Base-by-base conservation (phyloP, 1,140 invertebrate species). In the Drosophila kohkoa region DNA sequence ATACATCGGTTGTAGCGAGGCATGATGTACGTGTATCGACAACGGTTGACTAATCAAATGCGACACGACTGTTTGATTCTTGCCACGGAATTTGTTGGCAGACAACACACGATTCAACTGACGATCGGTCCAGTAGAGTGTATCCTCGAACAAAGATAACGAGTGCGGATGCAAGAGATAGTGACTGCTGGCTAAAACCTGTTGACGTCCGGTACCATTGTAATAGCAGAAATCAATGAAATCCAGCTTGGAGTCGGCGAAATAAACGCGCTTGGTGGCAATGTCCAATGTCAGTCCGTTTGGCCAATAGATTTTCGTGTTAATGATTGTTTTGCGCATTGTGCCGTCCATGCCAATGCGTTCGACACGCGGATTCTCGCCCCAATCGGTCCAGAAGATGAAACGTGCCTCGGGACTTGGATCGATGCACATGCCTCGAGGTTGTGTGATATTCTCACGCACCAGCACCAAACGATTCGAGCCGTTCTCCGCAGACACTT, bases 211-310 rank as follows among this genome's bases (percentile, higher is more conserved):
- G 0, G 95, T 96, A 13, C 99, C 99, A 88, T 99, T 97, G 93
- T 99, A 99, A 81, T 99, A 96, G 88, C 98, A 99, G 89, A 98
- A 99, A 91, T 99, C 99, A 52, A 99, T 99, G 77, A 98, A 99
- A 91, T 99, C 99, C 10, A 99, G 92, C 91, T 99, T 99, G 0
- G 97, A 98, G 93, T 99, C 99, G 5, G 98, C 98, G 92, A 99
- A 99, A 91, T 99, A 99, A 0, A 99, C 95, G 41, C 98, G 93
- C 90, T 97, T 96, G 1, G 96, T 99, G 0, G 98, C 97, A 5
- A 98, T 97, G 90, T 99, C 99, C 11, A 99, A 92, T 0, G 99
- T 98, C 0, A 99, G 92, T 3, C 98, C 98, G 91, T 99, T 99
- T 0, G 99, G 99, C 98, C 98, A 99, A 93, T 98, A 99, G 20